phyloP scores from a whole-genome alignment of 2,888 invertebrate genomes.

The Omphaloscelis lunosa region DNA sequence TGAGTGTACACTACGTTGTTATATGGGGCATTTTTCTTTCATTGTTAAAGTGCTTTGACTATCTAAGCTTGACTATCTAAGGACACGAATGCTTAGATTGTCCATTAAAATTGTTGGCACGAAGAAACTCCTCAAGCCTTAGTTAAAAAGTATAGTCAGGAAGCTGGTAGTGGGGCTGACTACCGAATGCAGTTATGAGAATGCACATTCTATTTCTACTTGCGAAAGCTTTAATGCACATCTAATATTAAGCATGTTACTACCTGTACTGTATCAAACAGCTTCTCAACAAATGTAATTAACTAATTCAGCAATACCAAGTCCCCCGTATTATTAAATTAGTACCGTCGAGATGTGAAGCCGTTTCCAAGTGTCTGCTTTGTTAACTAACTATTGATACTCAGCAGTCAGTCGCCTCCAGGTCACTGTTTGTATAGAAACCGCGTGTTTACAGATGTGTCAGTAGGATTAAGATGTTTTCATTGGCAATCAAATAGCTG shows the following conservation, averaged over 20 bases:
- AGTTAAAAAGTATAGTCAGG: neutral
- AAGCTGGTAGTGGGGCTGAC: no score
- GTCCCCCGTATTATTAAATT: slow-evolving; percentile 24
- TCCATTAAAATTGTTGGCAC: no score
- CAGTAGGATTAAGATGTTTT: slow-evolving; percentile 36
- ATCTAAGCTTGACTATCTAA: no score
- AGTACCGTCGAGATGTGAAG: slow-evolving; percentile 15
- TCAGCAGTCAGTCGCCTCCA: slow-evolving; percentile 11
- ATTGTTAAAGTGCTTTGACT: neutral
- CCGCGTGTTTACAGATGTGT: slow-evolving; percentile 29
- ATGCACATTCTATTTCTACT: no score
- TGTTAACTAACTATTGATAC: slow-evolving; percentile 37
- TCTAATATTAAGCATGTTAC: neutral
- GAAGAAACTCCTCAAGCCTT: neutral
- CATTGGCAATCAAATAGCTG: slow-evolving; percentile 32
- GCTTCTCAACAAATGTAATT: neutral
- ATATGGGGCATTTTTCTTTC: neutral
- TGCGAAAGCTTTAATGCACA: neutral
- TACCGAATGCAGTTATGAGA: neutral
- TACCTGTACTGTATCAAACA: neutral
- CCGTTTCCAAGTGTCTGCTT: slow-evolving; percentile 11
- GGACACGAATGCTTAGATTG: neutral
- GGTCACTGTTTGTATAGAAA: slow-evolving; percentile 28
- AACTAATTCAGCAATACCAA: neutral
- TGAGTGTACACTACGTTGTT: slow-evolving; percentile 13